phyloP scores from a whole-genome alignment of 2,797 vertebrate genomes.

The Poeciliopsis infans region DNA sequence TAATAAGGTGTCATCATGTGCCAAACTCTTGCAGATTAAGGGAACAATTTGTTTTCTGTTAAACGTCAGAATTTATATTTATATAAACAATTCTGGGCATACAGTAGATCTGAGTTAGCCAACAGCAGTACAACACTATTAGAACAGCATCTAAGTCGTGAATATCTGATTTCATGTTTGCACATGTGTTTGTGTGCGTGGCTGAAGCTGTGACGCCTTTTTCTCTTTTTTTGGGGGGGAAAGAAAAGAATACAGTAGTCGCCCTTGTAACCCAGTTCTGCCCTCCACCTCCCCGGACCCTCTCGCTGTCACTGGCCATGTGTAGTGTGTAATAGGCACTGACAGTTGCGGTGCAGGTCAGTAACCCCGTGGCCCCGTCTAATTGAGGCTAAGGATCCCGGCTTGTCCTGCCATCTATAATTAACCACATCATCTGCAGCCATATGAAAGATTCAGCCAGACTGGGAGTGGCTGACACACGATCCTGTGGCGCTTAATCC shows the following conservation, averaged over 20 bases:
- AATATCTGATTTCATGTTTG: constrained; percentile 10
- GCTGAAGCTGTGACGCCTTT: not conserved
- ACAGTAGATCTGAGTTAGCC: not conserved
- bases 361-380: constrained; percentile 75
- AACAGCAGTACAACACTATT: not conserved
- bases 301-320: constrained; percentile 73
- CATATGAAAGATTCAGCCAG: constrained; percentile 85
- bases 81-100: not conserved
- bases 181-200: not conserved
- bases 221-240: constrained; percentile 10
- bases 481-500: constrained; percentile 63
- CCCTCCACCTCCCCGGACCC: constrained; percentile 66
- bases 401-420: constrained; percentile 82
- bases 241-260: constrained; percentile 59
- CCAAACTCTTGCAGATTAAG: not conserved
- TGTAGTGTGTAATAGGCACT: constrained; percentile 81
- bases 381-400: constrained; percentile 82
- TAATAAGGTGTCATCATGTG: not conserved
- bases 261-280: constrained; percentile 71
- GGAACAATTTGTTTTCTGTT: not conserved
- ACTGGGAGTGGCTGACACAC: constrained; percentile 79
- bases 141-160: not conserved
- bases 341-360: constrained; percentile 78
- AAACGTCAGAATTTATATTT: too few relatives aligned
- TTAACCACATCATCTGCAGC: constrained; percentile 81